These are phyloP conservation scores for Cuniculus paca DNA, from an alignment of 2,797 vertebrate species.

Conservation along the genomic window DNA sequence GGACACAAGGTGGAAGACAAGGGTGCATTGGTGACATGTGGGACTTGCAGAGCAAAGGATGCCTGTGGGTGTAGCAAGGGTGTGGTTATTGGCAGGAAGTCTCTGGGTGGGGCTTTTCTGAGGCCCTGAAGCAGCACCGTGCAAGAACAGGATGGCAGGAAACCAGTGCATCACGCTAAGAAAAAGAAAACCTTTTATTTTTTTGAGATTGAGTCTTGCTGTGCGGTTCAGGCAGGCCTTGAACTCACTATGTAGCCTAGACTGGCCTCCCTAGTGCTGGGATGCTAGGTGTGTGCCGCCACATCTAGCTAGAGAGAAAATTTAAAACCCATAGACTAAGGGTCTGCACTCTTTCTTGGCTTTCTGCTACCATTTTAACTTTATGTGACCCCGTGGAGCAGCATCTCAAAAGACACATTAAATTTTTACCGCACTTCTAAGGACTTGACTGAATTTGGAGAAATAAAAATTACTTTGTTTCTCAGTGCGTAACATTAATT, in stretches of 20 bases:
- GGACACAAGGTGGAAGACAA: not conserved
- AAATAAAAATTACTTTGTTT: not conserved
- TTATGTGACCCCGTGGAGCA: not conserved
- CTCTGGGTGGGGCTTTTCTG: too few species aligned
- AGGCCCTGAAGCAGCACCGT: not conserved
- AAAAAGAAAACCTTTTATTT: not conserved
- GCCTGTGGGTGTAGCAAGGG: not conserved
- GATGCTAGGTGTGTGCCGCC: not conserved
- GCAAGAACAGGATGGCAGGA: not conserved
- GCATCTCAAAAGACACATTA: not conserved
- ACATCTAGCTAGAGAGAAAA: not conserved
- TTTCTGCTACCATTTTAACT: not conserved
- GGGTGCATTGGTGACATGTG: accelerated
- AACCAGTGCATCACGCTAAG: not conserved
- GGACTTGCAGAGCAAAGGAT: not conserved
- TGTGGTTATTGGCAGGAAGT: not conserved
- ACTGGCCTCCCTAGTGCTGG: not conserved
- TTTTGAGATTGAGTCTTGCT: not conserved
- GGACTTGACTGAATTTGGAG: not conserved
- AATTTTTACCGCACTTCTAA: not conserved
- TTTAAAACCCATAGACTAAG: not conserved
- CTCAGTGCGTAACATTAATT: not conserved
- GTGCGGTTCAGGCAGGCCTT: not conserved
- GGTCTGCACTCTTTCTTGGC: not conserved
- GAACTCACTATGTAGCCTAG: too few species aligned